Conservation (phyloP, 2,113 vertebrate species). For the Dipodomys stephensi region DNA sequence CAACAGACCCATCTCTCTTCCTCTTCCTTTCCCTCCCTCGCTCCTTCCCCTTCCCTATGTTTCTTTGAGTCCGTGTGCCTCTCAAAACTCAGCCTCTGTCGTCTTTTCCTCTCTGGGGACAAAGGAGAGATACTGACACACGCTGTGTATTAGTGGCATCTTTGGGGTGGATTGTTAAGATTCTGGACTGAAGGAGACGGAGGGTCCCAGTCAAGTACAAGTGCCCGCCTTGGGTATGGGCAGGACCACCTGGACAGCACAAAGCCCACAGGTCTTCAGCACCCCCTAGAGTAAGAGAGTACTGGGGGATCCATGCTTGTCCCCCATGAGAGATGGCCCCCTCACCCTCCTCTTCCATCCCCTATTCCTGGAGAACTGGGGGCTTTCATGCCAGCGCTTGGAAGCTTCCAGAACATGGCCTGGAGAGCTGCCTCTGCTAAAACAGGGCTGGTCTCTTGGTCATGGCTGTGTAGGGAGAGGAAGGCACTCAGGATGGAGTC, state of each 20-base stretch:
- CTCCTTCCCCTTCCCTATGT: not conserved
- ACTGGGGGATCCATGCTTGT: too few relatives aligned
- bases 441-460: too few relatives aligned
- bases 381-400: not conserved
- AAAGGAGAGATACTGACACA: too few relatives aligned
- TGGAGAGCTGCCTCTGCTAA: not conserved
- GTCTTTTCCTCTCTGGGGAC: not conserved
- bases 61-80: not conserved
- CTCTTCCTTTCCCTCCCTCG: too few relatives aligned
- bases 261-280: too few relatives aligned
- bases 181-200: not conserved
- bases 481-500: too few relatives aligned
- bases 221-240: not conserved
- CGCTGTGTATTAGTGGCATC: too few relatives aligned
- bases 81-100: not conserved
- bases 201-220: not conserved
- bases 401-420: not conserved
- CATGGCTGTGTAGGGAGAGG: not conserved
- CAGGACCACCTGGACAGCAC: not conserved
- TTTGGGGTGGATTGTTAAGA: not conserved
- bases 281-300: too few relatives aligned
- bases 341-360: too few relatives aligned
- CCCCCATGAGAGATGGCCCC: too few relatives aligned
- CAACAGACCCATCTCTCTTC: too few relatives aligned
- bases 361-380: not conserved